Evolutionary conservation across 2,888 invertebrate species (phyloP).

Genomic region (Drosophila differens): DNA sequence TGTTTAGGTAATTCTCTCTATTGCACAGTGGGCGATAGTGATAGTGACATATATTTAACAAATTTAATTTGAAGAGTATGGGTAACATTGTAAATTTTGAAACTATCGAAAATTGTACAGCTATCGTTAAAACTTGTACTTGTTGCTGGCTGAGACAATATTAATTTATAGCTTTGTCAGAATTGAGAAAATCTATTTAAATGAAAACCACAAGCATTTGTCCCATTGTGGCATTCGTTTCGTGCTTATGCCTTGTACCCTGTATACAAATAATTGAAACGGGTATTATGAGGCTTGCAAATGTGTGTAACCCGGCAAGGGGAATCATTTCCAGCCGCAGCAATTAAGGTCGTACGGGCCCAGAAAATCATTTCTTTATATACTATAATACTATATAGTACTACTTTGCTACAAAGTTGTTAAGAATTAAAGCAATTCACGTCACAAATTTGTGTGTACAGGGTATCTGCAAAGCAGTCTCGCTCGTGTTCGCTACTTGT

Average conservation of each 20-base stretch:
- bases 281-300: not conserved
- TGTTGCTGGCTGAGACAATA: not conserved
- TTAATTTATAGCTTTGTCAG: not conserved
- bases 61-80: not conserved
- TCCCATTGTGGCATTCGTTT: conserved; percentile 24
- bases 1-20: conserved; percentile 28
- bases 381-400: not conserved
- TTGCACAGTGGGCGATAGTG: conserved; percentile 35
- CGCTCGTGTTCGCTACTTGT: conserved; percentile 16
- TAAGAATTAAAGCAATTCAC: not conserved
- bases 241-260: conserved; percentile 4
- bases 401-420: not conserved
- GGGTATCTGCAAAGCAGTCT: conserved; percentile 1
- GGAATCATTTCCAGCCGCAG: not conserved
- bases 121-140: not conserved
- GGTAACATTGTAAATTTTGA: not conserved
- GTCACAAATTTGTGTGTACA: not conserved
- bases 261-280: not conserved
- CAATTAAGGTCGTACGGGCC: not conserved
- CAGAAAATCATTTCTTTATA: not conserved
- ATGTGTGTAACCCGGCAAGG: not conserved
- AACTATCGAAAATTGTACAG: not conserved
- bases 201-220: not conserved
- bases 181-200: not conserved
- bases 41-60: not conserved